Conservation (phyloP, 92 coral and sea anemone species). For the Epizoanthus fatuus region DNA sequence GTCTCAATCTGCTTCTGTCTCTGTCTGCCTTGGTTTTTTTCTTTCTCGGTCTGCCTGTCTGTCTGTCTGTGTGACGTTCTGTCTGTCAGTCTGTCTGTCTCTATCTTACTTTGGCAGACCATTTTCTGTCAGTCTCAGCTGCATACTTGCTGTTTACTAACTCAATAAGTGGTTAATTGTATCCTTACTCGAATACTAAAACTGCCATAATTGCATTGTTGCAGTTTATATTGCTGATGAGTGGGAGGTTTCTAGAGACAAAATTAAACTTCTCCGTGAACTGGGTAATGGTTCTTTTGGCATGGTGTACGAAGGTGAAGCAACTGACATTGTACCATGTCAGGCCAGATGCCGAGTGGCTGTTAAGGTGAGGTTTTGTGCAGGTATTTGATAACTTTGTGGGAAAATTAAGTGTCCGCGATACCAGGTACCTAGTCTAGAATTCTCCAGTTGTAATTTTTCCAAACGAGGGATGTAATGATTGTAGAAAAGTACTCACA, state of each 20-base stretch:
- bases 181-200: background rate
- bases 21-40: too few relatives aligned
- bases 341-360: conserved; percentile 88
- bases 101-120: background rate
- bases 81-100: background rate
- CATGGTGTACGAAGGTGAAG: conserved; percentile 99
- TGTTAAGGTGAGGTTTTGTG: conserved; percentile 79
- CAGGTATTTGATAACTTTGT: background rate
- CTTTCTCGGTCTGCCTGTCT: too few relatives aligned
- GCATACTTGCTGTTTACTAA: too few relatives aligned
- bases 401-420: background rate
- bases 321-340: conserved; percentile 82
- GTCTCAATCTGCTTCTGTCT: too few relatives aligned
- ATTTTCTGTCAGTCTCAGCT: too few relatives aligned
- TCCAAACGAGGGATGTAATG: too few relatives aligned
- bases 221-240: conserved; percentile 97
- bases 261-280: conserved; percentile 89
- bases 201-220: background rate
- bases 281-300: conserved; percentile 99
- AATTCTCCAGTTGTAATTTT: too few relatives aligned
- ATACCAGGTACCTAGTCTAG: too few relatives aligned
- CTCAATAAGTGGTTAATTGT: too few relatives aligned
- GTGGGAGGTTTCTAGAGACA: conserved; percentile 97
- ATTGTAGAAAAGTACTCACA: too few relatives aligned
- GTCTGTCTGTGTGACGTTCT: background rate